Base-by-base conservation (phyloP, 2,888 invertebrate genomes). In the Caradrina kadenii region DNA sequence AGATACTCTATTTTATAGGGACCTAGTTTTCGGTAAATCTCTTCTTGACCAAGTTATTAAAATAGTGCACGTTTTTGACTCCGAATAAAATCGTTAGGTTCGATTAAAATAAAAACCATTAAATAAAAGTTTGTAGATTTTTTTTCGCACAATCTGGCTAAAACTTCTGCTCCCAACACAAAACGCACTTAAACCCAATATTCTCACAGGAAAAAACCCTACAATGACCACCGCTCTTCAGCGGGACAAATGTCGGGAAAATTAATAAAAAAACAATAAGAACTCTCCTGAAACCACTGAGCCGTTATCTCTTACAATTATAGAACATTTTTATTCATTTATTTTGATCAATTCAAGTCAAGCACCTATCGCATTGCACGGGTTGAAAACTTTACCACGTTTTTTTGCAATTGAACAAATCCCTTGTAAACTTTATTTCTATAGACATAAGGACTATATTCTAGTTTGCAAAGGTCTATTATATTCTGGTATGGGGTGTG, bases 291-390 rank as follows among this genome's bases (percentile, higher is more conserved):
- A 91, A 94, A 63, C 72, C 93, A 95, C 80, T 86, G 92, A 92
- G 83, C 90, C 95, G 92, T 85, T 92, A 86, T 93, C 93, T 91
- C 87, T 86, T 84, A 88, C 87, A 88, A 90, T 90, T 87, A 90
- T 74, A 91, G 89, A 90, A 90, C 90, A 91, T 90, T 91, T 89
- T 91, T 87, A 87, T 89, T 89, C 88, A 89, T 91, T 87, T 94
- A 93, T 94, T 93, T 93, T 93, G 91, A 92, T 91, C 92, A 90
- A 87, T 88, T 88, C 88, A 88, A 90, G 93, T 94, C 93, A 94
- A 95, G 95, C 90, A 91, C 88, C 90, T 91, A 94, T 94, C 94
- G 92, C 89, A 84, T 92, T 89, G 92, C 92, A 86, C 76, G 81
- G 85, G 85, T 84, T 86, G 82, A 83, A 83, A 76, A 81, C 70